A percentile compares a stretch with the other conserved stretches of the same genome.
Conservation (phyloP, 2,888 invertebrate genomes). For the Dioctria linearis region DNA sequence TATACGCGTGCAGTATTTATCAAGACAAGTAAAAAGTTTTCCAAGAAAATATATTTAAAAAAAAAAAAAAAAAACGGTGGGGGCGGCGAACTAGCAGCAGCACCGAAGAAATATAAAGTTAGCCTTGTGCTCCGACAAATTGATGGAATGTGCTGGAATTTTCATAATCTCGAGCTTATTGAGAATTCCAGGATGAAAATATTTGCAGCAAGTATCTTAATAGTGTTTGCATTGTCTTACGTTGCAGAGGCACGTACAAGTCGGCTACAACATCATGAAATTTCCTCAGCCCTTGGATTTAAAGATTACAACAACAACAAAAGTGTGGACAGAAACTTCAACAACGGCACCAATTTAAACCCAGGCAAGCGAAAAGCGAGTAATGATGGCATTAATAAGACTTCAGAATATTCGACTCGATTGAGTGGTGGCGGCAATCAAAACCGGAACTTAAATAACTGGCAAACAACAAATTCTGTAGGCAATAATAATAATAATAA, state of each 20-base stretch:
- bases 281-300: conserved; percentile 2
- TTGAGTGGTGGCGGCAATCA: conserved; percentile 39
- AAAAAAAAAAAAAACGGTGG: neutral
- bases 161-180: conserved; percentile 34
- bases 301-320: conserved; percentile 8
- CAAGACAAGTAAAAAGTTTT: neutral
- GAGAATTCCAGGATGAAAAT: conserved; percentile 42
- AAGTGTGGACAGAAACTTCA: conserved; percentile 5
- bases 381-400: conserved; percentile 16
- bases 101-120: neutral
- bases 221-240: conserved; percentile 18
- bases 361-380: conserved; percentile 8
- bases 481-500: neutral
- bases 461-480: conserved; percentile 41
- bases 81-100: neutral
- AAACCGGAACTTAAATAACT: conserved; percentile 43
- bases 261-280: conserved; percentile 14
- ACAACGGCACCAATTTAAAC: neutral
- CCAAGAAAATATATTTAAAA: neutral
- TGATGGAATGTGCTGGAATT: conserved; percentile 44
- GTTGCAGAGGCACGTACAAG: conserved; percentile 16
- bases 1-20: neutral
- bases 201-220: conserved; percentile 30
- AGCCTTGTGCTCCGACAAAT: neutral
- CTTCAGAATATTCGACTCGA: conserved; percentile 4